Base-by-base conservation (phyloP, 2,797 vertebrate genomes). In the Sebastes melanostomus region DNA sequence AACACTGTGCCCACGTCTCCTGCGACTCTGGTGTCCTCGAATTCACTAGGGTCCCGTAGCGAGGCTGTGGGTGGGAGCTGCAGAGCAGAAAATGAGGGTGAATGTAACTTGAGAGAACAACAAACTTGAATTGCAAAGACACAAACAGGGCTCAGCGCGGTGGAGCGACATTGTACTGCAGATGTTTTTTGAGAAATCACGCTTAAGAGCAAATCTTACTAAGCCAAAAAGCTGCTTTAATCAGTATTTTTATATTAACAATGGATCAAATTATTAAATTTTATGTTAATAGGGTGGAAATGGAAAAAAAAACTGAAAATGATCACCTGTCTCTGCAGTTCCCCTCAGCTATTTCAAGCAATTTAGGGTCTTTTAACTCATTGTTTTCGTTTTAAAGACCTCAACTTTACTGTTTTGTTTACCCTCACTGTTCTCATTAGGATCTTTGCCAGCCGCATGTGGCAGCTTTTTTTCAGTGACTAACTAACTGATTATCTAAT, bases 1-100 rank as follows among this genome's bases (percentile, higher is more conserved):
- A 78, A 50, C 72, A 77, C 74, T 71, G 29, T 56, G 59, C 72
- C 66, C 27, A 59, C 30, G 3, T 77, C 65, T 78, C 34, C 29
- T 74, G 55, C 4, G 3, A 78, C 80, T 77, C 30, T 29, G 30
- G 58, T 83, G 84, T 84, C 69, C 66, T 87, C 25, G 34, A 24
- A 62, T 78, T 88, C 72, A 76, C 75, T 18, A n/a, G 52, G 56
- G 61, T 78, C 76, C 76, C n/a, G 24, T 10, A 52, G 65, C 2
- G 6, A 76, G 63, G 69, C 13, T 32, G 50, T 66, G 70, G n/a
- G 32, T 65, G 76, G 55, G 52, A 80, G 71, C 77, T 60, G 77
- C 27, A 25, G 42, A 72, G 42, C 32, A 69, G 71, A 67, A 82
- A 66, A 63, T 32, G 5, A 59, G 58, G 22, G 38, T 29, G 55